Evolutionary conservation across 2,113 vertebrate species (phyloP).

Genomic region (Bettongia penicillata): DNA sequence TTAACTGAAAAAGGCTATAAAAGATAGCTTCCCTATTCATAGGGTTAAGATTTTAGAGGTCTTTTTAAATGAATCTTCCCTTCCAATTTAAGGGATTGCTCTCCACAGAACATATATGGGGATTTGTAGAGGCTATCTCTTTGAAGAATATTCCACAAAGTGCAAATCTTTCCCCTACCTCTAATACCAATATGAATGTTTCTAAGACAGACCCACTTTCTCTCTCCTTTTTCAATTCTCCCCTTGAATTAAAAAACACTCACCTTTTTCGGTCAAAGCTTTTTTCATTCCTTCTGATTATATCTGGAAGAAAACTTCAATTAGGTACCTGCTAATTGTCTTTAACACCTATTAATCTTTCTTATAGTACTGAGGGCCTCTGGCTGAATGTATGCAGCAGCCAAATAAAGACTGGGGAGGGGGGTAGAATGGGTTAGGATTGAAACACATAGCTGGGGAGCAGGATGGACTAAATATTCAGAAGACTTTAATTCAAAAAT

Average conservation of each 20-base stretch:
- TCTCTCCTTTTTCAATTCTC: neutral
- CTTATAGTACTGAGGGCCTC: neutral
- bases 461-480: neutral
- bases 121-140: neutral
- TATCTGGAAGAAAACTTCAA: neutral
- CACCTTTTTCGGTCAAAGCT: neutral
- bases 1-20: neutral
- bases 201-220: neutral
- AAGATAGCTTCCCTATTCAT: neutral
- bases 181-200: neutral
- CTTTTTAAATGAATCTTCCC: neutral
- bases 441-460: neutral
- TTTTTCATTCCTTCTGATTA: neutral
- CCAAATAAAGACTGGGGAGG: neutral
- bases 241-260: neutral
- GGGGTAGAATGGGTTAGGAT: neutral
- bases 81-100: neutral
- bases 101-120: neutral
- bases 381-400: neutral
- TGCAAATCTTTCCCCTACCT: neutral
- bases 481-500: neutral
- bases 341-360: neutral
- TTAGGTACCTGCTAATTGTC: neutral
- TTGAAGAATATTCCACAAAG: neutral
- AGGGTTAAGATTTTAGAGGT: neutral